A percentile compares a stretch with the other conserved stretches of the same genome.
phyloP scores from a whole-genome alignment of 2,797 vertebrate genomes.

The Sarcophilus harrisii region DNA sequence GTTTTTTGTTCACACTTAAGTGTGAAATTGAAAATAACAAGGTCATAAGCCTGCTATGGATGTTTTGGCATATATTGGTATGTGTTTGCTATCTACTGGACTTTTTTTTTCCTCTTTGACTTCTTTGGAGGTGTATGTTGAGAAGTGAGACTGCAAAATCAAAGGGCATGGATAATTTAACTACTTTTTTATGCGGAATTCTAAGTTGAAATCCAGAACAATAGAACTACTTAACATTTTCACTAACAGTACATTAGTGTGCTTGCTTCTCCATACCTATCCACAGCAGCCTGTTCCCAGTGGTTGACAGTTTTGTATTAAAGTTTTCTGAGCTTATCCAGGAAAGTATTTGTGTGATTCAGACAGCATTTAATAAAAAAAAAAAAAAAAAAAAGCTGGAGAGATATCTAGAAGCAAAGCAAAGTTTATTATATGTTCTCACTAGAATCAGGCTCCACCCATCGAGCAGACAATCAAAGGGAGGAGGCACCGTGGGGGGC shows the following conservation, averaged over 20 bases:
- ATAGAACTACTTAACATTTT: background rate
- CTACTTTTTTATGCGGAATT: background rate
- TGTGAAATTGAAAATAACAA: background rate
- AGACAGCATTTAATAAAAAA: no score
- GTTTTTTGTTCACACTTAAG: background rate
- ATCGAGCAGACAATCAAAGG: no score
- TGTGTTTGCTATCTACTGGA: background rate
- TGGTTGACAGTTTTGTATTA: conserved; percentile 40
- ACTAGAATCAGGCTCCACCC: no score
- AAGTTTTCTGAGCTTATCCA: background rate
- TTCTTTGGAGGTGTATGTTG: background rate
- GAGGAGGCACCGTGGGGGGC: no score
- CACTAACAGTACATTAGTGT: background rate
- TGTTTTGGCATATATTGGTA: background rate
- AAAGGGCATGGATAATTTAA: background rate
- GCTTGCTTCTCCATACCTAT: background rate
- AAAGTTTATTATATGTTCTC: no score
- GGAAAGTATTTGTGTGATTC: conserved; percentile 30
- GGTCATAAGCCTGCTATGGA: background rate
- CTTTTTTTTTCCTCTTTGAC: background rate
- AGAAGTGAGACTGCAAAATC: background rate
- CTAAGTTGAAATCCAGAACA: background rate
- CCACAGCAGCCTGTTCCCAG: background rate
- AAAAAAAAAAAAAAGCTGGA: no score
- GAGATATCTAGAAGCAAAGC: no score